These are phyloP conservation scores for Scolanthus callimorphus DNA, from an alignment of 92 coral and sea anemone genomes.

Conservation along the genomic window DNA sequence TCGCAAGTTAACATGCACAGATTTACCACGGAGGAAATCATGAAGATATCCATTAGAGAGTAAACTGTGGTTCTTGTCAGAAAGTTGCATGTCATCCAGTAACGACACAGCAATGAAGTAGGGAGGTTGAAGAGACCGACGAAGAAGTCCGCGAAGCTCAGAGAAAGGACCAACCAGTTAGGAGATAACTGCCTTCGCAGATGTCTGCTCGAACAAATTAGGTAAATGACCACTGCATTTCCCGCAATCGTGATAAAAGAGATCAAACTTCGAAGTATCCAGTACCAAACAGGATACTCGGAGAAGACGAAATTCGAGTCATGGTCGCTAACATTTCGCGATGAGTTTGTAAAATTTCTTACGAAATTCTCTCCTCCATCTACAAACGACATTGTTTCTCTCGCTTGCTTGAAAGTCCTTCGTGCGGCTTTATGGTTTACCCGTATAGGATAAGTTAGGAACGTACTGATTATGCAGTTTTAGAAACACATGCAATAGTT, in stretches of 20 bases:
- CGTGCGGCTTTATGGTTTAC: too few species aligned
- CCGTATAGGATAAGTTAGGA: too few species aligned
- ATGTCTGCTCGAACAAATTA: conserved; percentile 10
- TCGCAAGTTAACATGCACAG: conserved; percentile 23
- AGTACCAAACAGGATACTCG: conserved; percentile 29
- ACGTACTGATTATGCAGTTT: too few species aligned
- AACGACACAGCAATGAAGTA: conserved; percentile 13
- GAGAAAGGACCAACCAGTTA: conserved; percentile 25
- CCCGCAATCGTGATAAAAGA: conserved; percentile 16
- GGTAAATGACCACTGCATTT: conserved; percentile 20
- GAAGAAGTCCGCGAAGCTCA: conserved; percentile 16
- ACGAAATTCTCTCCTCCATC: too few species aligned
- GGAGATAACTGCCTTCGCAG: conserved; percentile 24
- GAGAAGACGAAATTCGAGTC: too few species aligned
- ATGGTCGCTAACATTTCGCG: too few species aligned
- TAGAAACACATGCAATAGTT: too few species aligned
- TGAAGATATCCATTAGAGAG: conserved; percentile 19
- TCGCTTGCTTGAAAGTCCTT: too few species aligned
- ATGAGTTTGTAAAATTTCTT: too few species aligned
- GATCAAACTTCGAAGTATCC: conserved; percentile 15
- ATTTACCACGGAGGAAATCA: conserved; percentile 26
- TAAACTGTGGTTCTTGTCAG: conserved; percentile 1
- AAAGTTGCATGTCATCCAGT: conserved; percentile 20
- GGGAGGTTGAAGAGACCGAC: conserved; percentile 33
- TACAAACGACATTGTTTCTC: too few species aligned